Evolutionary conservation across 2,113 vertebrate species (phyloP), one percentile per base, ranked within the genome.

Genomic region (Plestiodon gilberti): DNA sequence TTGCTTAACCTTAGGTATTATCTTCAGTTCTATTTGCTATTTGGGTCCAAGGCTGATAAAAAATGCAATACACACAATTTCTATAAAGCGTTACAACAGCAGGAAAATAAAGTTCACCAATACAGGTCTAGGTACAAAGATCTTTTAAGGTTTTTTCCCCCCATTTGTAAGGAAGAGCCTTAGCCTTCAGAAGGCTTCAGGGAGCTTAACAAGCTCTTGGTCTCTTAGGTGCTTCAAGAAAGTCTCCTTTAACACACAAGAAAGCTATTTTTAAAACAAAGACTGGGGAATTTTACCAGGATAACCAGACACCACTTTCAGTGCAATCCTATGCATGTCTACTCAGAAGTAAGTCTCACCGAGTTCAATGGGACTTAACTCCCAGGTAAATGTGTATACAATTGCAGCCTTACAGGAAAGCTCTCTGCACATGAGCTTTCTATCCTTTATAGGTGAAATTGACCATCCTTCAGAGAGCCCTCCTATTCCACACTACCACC

Each of bases 251-350:
- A 82, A 86, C 35, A 20, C 81, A 76, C 28, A 48, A 17, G 22
- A 70, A 73, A 89, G 59, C 1, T 71, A 22, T 20, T 87, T 86
- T 88, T 89, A 33, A 57, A 90, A n/a, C 0, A 89, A 78, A 81
- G 74, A 61, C 15, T 85, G 14, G 2, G 25, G 75, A 91, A 91
- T 6, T 43, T 10, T 62, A 70, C 20, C 3, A 52, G 0, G 35
- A 65, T 6, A 88, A 84, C 3, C 67, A 89, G 82, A 30, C 28
- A 92, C 2, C 57, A 20, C 5, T 65, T 10, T 48, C 43, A 48
- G 43, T 48, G 43, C 43, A 48, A 48, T 48, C 43, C 43, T 48
- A 8, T 48, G 43, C 43, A 48, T 48, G 43, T 48, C 43, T 48
- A 48, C 43, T 48, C 43, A 48, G 43, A 48, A 48, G 43, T 48